Conservation (phyloP, 2,113 vertebrate genomes). For the Lagenorhynchus albirostris region DNA sequence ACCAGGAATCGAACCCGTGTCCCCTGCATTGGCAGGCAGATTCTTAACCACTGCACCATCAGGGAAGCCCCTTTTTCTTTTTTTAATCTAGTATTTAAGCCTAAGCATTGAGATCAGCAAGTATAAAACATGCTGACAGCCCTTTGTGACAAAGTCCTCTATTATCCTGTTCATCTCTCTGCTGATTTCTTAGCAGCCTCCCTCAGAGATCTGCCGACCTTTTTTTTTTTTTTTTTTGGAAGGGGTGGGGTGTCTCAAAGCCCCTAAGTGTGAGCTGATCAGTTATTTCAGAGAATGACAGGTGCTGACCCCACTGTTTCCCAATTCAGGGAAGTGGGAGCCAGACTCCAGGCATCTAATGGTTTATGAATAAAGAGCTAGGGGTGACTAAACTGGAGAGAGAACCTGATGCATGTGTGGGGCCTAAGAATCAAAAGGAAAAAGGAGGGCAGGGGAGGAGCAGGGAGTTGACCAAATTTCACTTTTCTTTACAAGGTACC, state of each 20-base stretch:
- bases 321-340: neutral
- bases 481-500: neutral
- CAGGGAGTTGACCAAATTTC: neutral
- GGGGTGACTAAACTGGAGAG: neutral
- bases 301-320: neutral
- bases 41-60: too few relatives aligned
- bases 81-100: neutral
- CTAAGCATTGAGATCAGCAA: neutral
- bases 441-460: neutral
- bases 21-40: too few relatives aligned
- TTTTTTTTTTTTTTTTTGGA: neutral
- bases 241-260: neutral
- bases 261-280: neutral
- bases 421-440: neutral
- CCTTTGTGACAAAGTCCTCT: neutral
- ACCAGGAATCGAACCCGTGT: too few relatives aligned
- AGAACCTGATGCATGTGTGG: neutral
- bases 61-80: neutral
- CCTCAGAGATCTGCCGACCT: neutral
- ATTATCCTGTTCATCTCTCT: neutral
- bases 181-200: neutral
- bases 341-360: neutral
- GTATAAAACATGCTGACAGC: neutral
- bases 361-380: neutral
- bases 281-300: slow-evolving; percentile 19